These are phyloP conservation scores for Polyergus mexicanus DNA, from an alignment of 1,140 invertebrate genomes.

Conservation along the genomic window DNA sequence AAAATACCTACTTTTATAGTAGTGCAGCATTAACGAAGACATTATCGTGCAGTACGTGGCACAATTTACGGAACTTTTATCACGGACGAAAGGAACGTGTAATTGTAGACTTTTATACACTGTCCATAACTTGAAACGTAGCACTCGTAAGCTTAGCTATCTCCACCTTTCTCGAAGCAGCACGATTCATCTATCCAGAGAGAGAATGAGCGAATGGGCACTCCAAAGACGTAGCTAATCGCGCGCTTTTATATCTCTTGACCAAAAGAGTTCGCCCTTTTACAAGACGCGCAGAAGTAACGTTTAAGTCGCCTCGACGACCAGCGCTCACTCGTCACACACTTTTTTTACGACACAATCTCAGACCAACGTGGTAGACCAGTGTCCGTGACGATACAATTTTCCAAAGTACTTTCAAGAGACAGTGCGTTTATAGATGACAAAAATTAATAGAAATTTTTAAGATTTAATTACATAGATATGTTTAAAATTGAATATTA, in stretches of 20 bases:
- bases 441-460: neutral
- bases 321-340: conserved; percentile 22
- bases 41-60: neutral
- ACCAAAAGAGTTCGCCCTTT: conserved; percentile 36
- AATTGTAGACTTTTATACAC: conserved; percentile 41
- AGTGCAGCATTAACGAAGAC: neutral
- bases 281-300: conserved; percentile 49
- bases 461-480: conserved; percentile 6
- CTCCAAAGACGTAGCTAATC: conserved; percentile 53
- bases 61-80: conserved; percentile 39
- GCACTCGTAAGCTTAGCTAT: conserved; percentile 15
- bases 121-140: conserved; percentile 56
- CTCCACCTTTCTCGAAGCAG: conserved; percentile 14
- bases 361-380: neutral
- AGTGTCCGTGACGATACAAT: neutral
- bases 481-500: neutral
- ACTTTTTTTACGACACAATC: conserved; percentile 52
- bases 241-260: conserved; percentile 51
- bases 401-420: neutral
- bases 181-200: conserved; percentile 40
- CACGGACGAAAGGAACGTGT: conserved; percentile 18
- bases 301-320: conserved; percentile 37
- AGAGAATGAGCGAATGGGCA: neutral
- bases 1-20: neutral
- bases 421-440: neutral